Base-by-base conservation (phyloP, 2,797 vertebrate genomes). In the Gallinago nigripennis region DNA sequence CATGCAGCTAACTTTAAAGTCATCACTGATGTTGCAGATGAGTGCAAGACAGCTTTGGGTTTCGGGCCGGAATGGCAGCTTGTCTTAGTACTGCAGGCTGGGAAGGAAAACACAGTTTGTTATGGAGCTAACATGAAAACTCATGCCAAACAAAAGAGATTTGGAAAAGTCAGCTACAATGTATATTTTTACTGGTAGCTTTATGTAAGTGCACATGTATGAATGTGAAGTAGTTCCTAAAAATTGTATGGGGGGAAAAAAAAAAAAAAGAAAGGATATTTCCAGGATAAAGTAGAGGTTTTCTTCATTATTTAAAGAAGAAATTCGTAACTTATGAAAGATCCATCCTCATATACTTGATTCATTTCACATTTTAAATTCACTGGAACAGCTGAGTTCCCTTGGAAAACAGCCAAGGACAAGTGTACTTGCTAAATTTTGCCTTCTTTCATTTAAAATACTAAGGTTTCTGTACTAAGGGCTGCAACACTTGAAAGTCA, bases 301-400 rank as follows among this genome's bases (percentile, higher is more conserved):
- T 16, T 16, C 31, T 90, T 84, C 30, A n/a, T 43, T 73, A 64
- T 87, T 80, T 92, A 41, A 80, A 79, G 57, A 87, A 66, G 21
- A 66, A 82, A 71, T 57, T 53, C 9, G 30, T 54, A 46, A 70
- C 5, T 71, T 92, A 46, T 12, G 9, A 80, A 88, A 94, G 24
- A 78, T 45, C 28, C n/a, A 37, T 57, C 56, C 11, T 77, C 37
- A 77, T 66, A 56, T 33, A 73, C 48, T 85, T 85, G 56, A 92
- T 82, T 90, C 9, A 66, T 86, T 95, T 92, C 56, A 63, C 16
- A 71, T 85, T 88, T 90, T 77, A 87, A 85, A 89, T 71, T 94
- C 45, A 39, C 30, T 57, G 56, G 24, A 94, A 89, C 31, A 80
- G n/a, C 68, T 77, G 51, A 95, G 39, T 57, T 33, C 8, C 73